Evolutionary conservation across 2,113 vertebrate genomes (phyloP), one percentile per base, ranked within the genome.

Genomic region (Turdus rufiventris): DNA sequence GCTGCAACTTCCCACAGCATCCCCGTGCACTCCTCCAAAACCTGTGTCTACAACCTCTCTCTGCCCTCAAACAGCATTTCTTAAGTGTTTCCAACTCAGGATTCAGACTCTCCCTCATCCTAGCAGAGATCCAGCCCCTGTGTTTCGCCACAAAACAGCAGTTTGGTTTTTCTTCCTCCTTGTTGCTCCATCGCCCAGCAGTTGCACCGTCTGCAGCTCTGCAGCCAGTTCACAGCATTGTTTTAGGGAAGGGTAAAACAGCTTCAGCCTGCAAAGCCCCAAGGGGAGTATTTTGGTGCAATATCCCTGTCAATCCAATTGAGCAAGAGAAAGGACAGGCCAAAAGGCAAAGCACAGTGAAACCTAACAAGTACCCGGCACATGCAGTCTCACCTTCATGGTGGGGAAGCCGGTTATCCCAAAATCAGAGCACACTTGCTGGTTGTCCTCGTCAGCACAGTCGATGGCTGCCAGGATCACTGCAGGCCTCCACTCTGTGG

Each of bases 391-490:
- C 66, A 97, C 97, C 97, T 98, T 97, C 86, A 98, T 91, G 0
- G 97, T 98, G 4, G 98, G 98, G 88, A 98, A 98, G 68, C 97
- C 97, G 0, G 74, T 71, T 48, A 98, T 98, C 83, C 96, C 91
- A 25, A 98, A 98, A 45, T 97, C 79, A 0, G 83, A 20, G 23
- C 98, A 98, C 47, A 95, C 87, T 5, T 94, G 76, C 5, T 62
- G 97, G 74, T 98, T 98, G 80, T 60, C 73, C 81, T 97, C 96
- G 0, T 98, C 95, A 0, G 98, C 98, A 9, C 98, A 98, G 94
- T 98, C 97, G 3, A 98, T 43, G 21, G 92, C 97, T 0, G 95
- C 98, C 4, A 98, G 82, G 21, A 93, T 89, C 90, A 98, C 95
- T 0, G 95, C 98, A 3, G 98, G 98, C 29, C 96, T 96, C 98